Conservation (phyloP, 2,888 invertebrate genomes). For the Allygus modestus region DNA sequence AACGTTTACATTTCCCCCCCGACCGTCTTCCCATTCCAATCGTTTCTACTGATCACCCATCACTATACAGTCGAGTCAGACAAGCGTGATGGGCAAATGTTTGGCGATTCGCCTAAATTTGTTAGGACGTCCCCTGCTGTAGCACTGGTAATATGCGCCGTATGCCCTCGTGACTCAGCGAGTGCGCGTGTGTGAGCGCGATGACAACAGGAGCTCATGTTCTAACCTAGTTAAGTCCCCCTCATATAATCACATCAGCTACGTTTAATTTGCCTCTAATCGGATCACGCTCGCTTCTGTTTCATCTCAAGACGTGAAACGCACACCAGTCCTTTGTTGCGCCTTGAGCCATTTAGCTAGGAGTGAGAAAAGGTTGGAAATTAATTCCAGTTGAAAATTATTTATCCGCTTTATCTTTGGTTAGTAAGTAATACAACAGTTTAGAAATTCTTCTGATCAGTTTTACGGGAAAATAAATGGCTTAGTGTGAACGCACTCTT, state of each 20-base stretch:
- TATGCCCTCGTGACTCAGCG: not conserved
- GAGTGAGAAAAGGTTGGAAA: too few species aligned
- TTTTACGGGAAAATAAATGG: too few species aligned
- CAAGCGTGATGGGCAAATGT: constrained; percentile 1
- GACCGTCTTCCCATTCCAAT: not conserved
- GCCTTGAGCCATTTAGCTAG: not conserved
- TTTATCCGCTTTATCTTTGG: too few species aligned
- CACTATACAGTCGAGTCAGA: not conserved
- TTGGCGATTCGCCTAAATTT: not conserved
- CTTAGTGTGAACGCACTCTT: too few species aligned
- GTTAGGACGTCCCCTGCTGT: not conserved
- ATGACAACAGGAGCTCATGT: constrained; percentile 10
- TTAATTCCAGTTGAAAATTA: too few species aligned
- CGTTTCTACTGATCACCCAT: not conserved
- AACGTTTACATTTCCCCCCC: not conserved
- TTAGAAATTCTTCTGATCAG: too few species aligned
- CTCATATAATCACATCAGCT: constrained; percentile 34
- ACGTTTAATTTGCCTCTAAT: constrained; percentile 41
- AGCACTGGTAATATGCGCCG: not conserved
- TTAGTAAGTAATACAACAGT: too few species aligned
- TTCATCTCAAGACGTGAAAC: constrained; percentile 35
- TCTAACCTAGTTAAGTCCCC: constrained; percentile 40
- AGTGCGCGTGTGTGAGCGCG: not conserved
- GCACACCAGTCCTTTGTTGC: constrained; percentile 3
- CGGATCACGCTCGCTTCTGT: constrained; percentile 17